Conservation (phyloP, 2,113 vertebrate species). For the Rhadina sibilatrix region DNA sequence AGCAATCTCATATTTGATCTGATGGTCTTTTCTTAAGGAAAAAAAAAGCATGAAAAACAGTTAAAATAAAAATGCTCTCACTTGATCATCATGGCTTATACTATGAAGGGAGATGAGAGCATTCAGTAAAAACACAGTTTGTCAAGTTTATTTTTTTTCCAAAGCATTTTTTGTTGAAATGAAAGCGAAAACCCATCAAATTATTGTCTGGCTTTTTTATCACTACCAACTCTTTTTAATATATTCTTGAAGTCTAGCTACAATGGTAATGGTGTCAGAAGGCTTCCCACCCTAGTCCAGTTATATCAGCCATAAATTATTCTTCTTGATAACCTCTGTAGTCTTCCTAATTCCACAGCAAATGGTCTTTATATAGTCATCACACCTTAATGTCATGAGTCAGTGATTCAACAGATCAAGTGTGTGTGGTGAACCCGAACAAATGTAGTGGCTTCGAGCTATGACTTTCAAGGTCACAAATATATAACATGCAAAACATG, state of each 20-base stretch:
- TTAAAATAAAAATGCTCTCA: background rate
- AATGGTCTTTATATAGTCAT: conserved; percentile 28
- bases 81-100: background rate
- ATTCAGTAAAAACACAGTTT: background rate
- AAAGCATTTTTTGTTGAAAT: background rate
- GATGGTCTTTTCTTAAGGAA: background rate
- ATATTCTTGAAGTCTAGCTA: background rate
- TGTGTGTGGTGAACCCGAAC: conserved; percentile 19
- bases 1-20: background rate
- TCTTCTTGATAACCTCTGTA: conserved; percentile 50
- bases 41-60: background rate
- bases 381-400: conserved; percentile 60
- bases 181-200: background rate
- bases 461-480: conserved; percentile 7
- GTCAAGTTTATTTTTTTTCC: background rate
- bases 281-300: conserved; percentile 54
- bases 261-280: background rate
- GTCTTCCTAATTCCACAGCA: conserved; percentile 58
- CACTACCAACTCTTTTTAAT: background rate
- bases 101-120: background rate
- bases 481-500: background rate
- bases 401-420: background rate
- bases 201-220: background rate
- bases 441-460: background rate
- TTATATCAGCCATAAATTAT: conserved; percentile 54